Evolutionary conservation across 2,888 invertebrate species (phyloP).

Genomic region (Pasiphila rectangulata): DNA sequence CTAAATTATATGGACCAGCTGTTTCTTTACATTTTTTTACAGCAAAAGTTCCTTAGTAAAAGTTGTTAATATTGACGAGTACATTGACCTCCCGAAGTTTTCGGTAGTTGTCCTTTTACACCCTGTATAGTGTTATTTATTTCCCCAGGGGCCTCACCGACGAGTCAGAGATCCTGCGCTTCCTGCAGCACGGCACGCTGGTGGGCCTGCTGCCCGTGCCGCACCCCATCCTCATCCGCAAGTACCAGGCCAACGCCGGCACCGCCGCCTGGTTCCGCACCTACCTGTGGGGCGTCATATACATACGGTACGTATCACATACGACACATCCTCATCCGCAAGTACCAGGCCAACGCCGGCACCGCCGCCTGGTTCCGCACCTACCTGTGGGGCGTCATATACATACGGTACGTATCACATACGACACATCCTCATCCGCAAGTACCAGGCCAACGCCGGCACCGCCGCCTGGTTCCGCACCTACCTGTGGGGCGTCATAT

Average conservation of each 20-base stretch:
- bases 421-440: constrained; percentile 97
- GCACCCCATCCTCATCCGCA: constrained; percentile 98
- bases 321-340: constrained; percentile 97
- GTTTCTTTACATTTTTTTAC: no score
- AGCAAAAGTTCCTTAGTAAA: no score
- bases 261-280: constrained; percentile 99
- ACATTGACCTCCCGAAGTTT: no score
- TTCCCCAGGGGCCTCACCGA: constrained; percentile 94
- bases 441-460: constrained; percentile 99
- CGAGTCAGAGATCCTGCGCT: constrained; percentile 99
- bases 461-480: constrained; percentile 99
- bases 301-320: constrained; percentile 87
- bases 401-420: constrained; percentile 87
- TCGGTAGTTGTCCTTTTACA: no score
- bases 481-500: constrained; percentile 99
- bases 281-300: constrained; percentile 99
- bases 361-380: constrained; percentile 99
- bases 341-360: constrained; percentile 99
- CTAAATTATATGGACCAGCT: no score
- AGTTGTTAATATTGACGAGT: no score
- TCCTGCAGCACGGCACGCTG: constrained; percentile 98
- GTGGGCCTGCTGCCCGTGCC: constrained; percentile 99
- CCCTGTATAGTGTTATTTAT: no score
- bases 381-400: constrained; percentile 99
- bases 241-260: constrained; percentile 99